Evolutionary conservation across 2,797 vertebrate species (phyloP), one percentile per base, ranked within the genome.

Genomic region (Nyctibius grandis): DNA sequence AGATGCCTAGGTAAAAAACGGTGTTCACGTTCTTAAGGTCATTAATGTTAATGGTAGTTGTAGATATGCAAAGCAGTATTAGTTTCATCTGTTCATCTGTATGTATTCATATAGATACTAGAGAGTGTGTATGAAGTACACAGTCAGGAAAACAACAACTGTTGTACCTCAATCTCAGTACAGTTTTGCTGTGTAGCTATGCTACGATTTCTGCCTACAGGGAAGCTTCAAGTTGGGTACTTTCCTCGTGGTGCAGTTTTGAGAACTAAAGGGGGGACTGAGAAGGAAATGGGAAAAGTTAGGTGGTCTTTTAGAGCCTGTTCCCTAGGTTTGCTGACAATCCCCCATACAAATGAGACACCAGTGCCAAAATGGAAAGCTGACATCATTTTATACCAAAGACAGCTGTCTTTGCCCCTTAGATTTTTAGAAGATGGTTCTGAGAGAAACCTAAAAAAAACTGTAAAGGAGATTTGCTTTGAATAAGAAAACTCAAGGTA

Each of bases 11-110:
- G 8, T 51, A 76, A 76, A 54, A 15, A 61, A 26, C 15, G 40
- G 10, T 4, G 16, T 6, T 69, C 36, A 54, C 9, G 51, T 15
- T 42, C 8, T 1, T 0, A 16, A 2, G 1, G 61, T 34, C 28
- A 60, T 50, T 34, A 63, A 21, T 12, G 18, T 12, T 38, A 65
- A 18, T 20, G 26, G 19, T 25, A 50, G 28, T 12, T 76, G 29
- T 9, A 57, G 40, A 22, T 20, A 20, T 3, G 13, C 44, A 59
- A 79, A 64, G 11, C 20, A 51, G 22, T 13, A 75, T 23, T 33
- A 44, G 26, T 68, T 59, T 61, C 12, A 76, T 59, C 44, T 78
- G 22, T 29, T 85, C 5, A 17, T 26, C 36, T 83, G 16, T 10
- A 13, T 1, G 1, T 26, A 22, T 5, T 56, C 19, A 19, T 40